Evolutionary conservation across 2,113 vertebrate species (phyloP).

Genomic region (Hylia prasina): DNA sequence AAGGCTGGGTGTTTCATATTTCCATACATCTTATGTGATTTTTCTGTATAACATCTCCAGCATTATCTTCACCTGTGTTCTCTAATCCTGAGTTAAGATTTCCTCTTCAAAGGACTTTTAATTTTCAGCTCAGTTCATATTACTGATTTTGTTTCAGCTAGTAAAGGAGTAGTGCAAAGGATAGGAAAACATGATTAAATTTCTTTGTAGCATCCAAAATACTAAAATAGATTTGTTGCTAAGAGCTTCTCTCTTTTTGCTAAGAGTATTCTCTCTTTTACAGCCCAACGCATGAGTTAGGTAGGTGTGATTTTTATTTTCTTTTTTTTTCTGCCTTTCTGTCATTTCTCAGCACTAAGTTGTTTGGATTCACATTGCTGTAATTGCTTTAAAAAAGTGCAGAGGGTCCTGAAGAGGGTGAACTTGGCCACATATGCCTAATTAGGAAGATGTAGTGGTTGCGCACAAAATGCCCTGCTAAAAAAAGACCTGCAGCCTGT

Average conservation of each 20-base stretch:
- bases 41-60: background rate
- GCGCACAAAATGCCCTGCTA: background rate
- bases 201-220: background rate
- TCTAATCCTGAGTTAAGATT: background rate
- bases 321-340: accelerated
- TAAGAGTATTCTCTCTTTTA: background rate
- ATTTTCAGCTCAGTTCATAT: background rate
- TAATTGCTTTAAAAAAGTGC: background rate
- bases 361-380: background rate
- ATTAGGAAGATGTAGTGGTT: background rate
- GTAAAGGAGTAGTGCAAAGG: background rate
- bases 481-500: background rate
- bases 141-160: background rate
- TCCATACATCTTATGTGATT: background rate
- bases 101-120: background rate
- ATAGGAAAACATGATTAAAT: background rate
- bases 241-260: background rate
- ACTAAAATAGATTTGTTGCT: background rate
- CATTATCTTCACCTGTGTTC: background rate
- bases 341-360: background rate
- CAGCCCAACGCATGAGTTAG: background rate
- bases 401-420: background rate
- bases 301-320: background rate
- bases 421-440: background rate
- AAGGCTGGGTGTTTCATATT: background rate